These are phyloP conservation scores for Limnephilus auricula DNA, from an alignment of 2,888 invertebrate species.

Conservation along the genomic window DNA sequence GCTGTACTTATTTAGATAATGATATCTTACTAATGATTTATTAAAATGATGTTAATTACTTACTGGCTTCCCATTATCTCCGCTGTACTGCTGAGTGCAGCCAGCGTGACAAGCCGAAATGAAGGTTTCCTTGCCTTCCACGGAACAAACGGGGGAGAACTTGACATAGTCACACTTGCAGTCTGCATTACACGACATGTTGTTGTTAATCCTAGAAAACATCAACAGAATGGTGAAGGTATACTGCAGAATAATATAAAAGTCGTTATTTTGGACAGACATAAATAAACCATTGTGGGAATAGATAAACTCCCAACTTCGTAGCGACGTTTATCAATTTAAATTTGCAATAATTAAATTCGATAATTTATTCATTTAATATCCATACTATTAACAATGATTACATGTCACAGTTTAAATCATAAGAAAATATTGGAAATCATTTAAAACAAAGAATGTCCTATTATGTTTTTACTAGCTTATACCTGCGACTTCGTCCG, in stretches of 20 bases:
- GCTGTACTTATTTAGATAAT: not conserved
- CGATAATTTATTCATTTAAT: too few relatives aligned
- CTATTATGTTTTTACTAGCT: too few relatives aligned
- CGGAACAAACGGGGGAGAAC: conserved; percentile 85
- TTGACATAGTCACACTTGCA: conserved; percentile 85
- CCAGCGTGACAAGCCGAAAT: conserved; percentile 91
- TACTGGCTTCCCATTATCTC: conserved; percentile 74
- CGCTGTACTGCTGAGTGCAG: conserved; percentile 75
- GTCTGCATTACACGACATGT: conserved; percentile 78
- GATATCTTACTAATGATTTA: not conserved
- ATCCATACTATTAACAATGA: too few relatives aligned
- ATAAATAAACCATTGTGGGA: too few relatives aligned
- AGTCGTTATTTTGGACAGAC: too few relatives aligned
- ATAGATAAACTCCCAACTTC: too few relatives aligned
- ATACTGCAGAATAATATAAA: not conserved
- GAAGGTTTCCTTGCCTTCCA: conserved; percentile 80
- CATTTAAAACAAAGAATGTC: too few relatives aligned
- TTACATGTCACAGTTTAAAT: too few relatives aligned
- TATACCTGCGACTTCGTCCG: too few relatives aligned
- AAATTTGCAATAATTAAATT: too few relatives aligned
- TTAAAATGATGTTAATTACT: not conserved
- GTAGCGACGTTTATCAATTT: too few relatives aligned
- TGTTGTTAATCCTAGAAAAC: conserved; percentile 66
- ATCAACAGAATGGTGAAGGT: not conserved
- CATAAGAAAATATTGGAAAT: too few relatives aligned